A percentile compares a stretch with the other conserved stretches of the same genome.
These are phyloP conservation scores for Felis chaus DNA, from an alignment of 2,113 vertebrate species.

Conservation along the genomic window DNA sequence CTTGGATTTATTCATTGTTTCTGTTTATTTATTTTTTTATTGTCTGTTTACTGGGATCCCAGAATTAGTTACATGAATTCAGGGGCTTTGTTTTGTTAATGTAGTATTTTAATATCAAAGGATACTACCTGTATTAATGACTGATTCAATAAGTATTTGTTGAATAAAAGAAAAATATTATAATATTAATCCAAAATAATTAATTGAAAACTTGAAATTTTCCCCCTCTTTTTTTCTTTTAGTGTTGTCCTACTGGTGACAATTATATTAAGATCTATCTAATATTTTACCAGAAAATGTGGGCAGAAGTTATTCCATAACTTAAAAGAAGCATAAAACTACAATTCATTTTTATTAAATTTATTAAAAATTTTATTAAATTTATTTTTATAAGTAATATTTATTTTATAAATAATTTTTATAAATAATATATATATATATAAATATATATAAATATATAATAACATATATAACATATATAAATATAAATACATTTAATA, in stretches of 20 bases:
- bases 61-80: not conserved
- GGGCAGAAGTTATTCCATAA: not conserved
- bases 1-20: not conserved
- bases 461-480: no score
- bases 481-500: no score
- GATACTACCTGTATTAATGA: not conserved
- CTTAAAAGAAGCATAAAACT: not conserved
- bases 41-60: not conserved
- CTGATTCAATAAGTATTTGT: not conserved
- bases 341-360: not conserved
- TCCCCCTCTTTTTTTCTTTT: not conserved
- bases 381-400: no score
- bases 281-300: not conserved
- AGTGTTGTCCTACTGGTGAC: rapidly evolving
- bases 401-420: no score
- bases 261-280: not conserved
- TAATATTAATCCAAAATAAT: not conserved
- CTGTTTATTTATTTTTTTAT: not conserved
- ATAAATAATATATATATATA: no score
- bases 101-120: not conserved
- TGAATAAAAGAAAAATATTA: not conserved
- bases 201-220: not conserved
- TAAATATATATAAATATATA: no score
- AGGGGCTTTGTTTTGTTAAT: not conserved
- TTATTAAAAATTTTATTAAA: no score